Conservation (phyloP, 2,797 vertebrate genomes). For the Phataginus tetradactyla region DNA sequence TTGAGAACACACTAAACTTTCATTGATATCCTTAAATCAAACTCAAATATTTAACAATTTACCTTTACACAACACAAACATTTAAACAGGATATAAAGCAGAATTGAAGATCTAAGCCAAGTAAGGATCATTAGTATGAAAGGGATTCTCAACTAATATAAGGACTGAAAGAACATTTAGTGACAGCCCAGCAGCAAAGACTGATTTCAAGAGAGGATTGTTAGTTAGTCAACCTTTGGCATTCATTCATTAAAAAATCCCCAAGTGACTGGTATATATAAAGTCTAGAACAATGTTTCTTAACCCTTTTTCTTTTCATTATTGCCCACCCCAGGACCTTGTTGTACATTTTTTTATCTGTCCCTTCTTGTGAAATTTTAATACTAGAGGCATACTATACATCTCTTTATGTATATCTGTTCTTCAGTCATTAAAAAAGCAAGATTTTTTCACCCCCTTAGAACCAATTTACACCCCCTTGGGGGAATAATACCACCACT, state of each 20-base stretch:
- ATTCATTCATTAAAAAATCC: not conserved
- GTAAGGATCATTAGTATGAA: not conserved
- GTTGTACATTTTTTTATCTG: not conserved
- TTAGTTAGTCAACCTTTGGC: not conserved
- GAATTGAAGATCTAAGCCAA: not conserved
- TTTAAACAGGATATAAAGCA: not conserved
- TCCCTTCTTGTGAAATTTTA: not conserved
- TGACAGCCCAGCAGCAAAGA: not conserved
- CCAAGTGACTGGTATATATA: not conserved
- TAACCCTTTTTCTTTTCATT: constrained; percentile 15
- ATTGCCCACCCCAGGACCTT: not conserved
- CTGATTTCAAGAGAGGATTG: not conserved
- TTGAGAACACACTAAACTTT: constrained; percentile 24
- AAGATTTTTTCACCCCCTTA: not conserved
- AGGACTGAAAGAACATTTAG: not conserved
- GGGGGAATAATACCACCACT: fast-evolving
- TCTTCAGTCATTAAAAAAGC: not conserved
- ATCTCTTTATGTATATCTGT: not conserved
- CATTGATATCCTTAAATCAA: not conserved
- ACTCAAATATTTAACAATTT: not conserved
- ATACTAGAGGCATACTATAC: not conserved
- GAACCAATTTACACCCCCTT: not conserved
- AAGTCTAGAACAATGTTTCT: not conserved
- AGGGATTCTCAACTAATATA: not conserved
- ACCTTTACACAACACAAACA: not conserved